Evolutionary conservation across 2,888 invertebrate species (phyloP).

Genomic region (Chydorus sphaericus): DNA sequence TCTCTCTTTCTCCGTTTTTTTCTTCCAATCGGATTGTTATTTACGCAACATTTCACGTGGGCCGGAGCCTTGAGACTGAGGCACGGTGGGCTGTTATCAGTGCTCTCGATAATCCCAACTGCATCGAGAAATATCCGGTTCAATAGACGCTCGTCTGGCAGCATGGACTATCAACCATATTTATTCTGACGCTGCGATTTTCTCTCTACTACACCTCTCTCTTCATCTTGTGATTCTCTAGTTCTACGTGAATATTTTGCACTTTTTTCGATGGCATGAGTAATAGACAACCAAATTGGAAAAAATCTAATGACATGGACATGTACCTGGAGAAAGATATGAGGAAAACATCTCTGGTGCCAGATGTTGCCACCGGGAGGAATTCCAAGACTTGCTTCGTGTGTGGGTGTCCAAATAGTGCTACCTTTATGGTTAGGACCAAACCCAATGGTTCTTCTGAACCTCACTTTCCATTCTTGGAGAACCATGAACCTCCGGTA

Average conservation of each 20-base stretch:
- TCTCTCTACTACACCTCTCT: not conserved
- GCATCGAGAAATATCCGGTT: no score
- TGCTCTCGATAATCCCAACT: no score
- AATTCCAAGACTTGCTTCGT: slow-evolving; percentile 51
- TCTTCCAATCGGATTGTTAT: not conserved
- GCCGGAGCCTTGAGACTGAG: no score
- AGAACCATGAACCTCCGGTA: slow-evolving; percentile 69
- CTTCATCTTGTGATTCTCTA: not conserved
- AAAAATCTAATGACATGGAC: slow-evolving; percentile 13
- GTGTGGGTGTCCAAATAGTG: slow-evolving; percentile 55
- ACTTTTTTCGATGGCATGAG: not conserved
- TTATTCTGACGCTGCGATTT: no score
- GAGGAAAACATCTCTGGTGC: slow-evolving; percentile 18
- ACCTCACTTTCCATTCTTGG: slow-evolving; percentile 81
- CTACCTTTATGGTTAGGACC: slow-evolving; percentile 43
- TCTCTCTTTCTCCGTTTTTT: not conserved
- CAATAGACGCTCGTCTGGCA: no score
- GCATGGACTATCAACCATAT: no score
- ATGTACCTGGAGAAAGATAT: slow-evolving; percentile 21
- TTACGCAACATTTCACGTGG: slow-evolving; percentile 1
- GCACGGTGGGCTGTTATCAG: no score
- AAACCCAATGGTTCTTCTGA: slow-evolving; percentile 35
- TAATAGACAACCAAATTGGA: not conserved
- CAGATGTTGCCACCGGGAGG: slow-evolving; percentile 15
- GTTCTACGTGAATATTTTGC: not conserved